phyloP scores from a whole-genome alignment of 1,140 invertebrate genomes.

The Drosophila obscura region DNA sequence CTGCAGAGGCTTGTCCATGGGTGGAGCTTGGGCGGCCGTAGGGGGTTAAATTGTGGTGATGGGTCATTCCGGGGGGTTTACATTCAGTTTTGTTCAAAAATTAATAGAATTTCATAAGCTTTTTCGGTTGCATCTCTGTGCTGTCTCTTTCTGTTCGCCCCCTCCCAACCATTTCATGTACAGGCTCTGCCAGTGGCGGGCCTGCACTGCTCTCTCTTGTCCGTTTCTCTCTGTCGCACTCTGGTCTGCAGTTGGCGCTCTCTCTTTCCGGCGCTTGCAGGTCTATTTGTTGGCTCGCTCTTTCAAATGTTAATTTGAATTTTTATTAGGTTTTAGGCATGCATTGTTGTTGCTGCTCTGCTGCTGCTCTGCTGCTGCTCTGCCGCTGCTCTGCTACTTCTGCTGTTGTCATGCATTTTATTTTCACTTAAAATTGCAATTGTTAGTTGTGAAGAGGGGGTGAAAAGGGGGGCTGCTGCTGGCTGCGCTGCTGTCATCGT shows the following conservation, averaged over 20 bases:
- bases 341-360: conserved; percentile 63
- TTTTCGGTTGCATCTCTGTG: conserved; percentile 47
- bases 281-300: conserved; percentile 52
- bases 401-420: conserved; percentile 72
- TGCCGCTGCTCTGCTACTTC: conserved; percentile 21
- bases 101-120: conserved; percentile 83
- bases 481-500: conserved; percentile 60
- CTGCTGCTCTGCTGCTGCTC: conserved; percentile 23
- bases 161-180: conserved; percentile 14
- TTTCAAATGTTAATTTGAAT: conserved; percentile 82
- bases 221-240: conserved; percentile 15
- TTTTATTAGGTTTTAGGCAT: conserved; percentile 83
- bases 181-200: conserved; percentile 2
- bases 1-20: conserved; percentile 6
- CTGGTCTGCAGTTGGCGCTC: conserved; percentile 18
- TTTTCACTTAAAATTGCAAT: conserved; percentile 81
- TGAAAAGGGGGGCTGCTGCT: conserved; percentile 11
- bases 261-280: conserved; percentile 27
- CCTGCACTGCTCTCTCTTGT: conserved; percentile 21
- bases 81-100: conserved; percentile 82
- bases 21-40: conserved; percentile 4
- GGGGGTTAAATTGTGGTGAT: not conserved
- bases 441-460: conserved; percentile 41
- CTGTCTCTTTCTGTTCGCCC: conserved; percentile 41
- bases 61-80: conserved; percentile 54